These are phyloP conservation scores for Paralichthys olivaceus DNA, from an alignment of 2,113 vertebrate genomes.

Conservation along the genomic window DNA sequence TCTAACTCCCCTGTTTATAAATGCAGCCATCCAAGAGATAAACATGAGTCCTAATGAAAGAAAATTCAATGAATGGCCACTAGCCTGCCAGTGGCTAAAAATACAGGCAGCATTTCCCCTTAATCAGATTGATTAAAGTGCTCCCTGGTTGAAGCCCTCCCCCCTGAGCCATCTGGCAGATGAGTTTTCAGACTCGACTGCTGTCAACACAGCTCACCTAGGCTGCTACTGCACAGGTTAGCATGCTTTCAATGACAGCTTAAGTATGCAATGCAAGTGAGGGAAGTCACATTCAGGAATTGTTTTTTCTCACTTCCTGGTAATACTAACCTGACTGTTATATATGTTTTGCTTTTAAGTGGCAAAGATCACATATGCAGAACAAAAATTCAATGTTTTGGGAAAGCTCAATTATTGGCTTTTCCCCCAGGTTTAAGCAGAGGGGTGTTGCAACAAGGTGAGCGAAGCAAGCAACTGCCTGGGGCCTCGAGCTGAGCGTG, in stretches of 20 bases:
- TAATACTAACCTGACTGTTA: not conserved
- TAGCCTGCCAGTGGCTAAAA: constrained; percentile 77
- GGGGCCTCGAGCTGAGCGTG: too few relatives aligned
- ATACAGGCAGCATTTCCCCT: constrained; percentile 80
- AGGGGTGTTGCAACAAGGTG: too few relatives aligned
- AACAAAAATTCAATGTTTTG: not conserved
- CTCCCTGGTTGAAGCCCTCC: constrained; percentile 70
- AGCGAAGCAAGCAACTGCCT: too few relatives aligned
- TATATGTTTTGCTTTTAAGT: not conserved
- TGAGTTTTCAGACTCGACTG: constrained; percentile 59
- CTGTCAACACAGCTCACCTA: constrained; percentile 72
- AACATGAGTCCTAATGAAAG: constrained; percentile 71
- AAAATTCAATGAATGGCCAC: constrained; percentile 78
- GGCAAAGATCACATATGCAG: not conserved
- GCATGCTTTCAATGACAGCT: constrained; percentile 48
- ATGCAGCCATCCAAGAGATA: constrained; percentile 53
- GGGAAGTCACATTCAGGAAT: not conserved
- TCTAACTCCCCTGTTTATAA: constrained; percentile 39
- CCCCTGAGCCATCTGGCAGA: constrained; percentile 78
- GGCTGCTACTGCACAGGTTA: constrained; percentile 48
- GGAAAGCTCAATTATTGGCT: not conserved
- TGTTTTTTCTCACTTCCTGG: not conserved
- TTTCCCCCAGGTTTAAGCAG: not conserved
- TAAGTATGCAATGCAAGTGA: not conserved
- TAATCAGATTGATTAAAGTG: constrained; percentile 83